A percentile compares a stretch with the other conserved stretches of the same genome.
Evolutionary conservation across 2,888 invertebrate species (phyloP).

Genomic region (Tenodera sinensis): DNA sequence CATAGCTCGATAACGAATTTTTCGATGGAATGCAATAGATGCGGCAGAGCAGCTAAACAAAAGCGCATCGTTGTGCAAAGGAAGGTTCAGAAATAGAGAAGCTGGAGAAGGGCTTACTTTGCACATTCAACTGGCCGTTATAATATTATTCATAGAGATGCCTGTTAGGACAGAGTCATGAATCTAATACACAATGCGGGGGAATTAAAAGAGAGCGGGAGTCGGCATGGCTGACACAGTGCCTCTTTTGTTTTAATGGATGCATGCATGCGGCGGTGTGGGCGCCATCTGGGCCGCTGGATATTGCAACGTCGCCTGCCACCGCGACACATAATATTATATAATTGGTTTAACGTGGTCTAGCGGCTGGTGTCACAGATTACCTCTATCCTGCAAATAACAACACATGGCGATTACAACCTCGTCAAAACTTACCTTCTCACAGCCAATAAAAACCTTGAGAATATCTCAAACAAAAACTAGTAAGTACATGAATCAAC

Average conservation of each 20-base stretch:
- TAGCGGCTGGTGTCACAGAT: not conserved
- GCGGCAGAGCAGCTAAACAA: too few relatives aligned
- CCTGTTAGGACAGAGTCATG: not conserved
- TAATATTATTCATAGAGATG: constrained; percentile 10
- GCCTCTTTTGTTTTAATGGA: constrained; percentile 13
- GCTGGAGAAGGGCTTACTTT: not conserved
- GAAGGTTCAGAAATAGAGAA: not conserved
- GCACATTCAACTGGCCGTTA: constrained; percentile 3
- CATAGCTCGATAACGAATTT: too few relatives aligned
- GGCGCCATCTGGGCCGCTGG: constrained; percentile 14
- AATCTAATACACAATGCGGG: constrained; percentile 11
- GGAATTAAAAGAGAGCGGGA: constrained; percentile 9
- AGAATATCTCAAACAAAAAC: too few relatives aligned
- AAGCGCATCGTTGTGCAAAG: too few relatives aligned
- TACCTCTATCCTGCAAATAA: not conserved
- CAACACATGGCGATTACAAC: not conserved
- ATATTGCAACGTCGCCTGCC: constrained; percentile 8
- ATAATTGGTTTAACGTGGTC: not conserved
- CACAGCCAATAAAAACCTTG: too few relatives aligned
- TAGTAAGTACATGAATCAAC: too few relatives aligned
- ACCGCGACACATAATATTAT: constrained; percentile 2
- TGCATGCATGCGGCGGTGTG: not conserved
- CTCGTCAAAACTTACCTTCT: not conserved
- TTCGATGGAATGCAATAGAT: too few relatives aligned
- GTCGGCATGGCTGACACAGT: not conserved